phyloP scores from a whole-genome alignment of 1,140 invertebrate genomes.

The Stenopsyche tienmushanensis region DNA sequence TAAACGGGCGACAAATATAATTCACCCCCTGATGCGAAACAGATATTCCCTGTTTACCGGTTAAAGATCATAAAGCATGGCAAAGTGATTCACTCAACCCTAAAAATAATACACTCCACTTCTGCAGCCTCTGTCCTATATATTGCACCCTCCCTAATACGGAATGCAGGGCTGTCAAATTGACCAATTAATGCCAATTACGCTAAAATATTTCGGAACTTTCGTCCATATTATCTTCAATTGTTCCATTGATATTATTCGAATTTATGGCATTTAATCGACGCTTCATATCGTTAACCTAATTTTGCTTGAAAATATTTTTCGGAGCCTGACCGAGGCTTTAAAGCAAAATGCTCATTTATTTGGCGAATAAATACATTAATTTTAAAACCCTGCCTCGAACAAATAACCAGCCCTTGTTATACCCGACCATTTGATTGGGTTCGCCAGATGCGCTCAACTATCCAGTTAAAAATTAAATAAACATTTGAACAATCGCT shows the following conservation, averaged over 20 bases:
- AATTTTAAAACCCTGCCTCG: slow-evolving; percentile 21
- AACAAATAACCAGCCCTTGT: slow-evolving; percentile 26
- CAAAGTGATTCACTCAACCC: slow-evolving; percentile 35
- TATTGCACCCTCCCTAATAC: too few species aligned
- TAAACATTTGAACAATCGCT: not conserved
- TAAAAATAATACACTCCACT: slow-evolving; percentile 26
- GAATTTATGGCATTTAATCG: too few species aligned
- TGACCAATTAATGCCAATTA: too few species aligned
- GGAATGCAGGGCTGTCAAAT: too few species aligned
- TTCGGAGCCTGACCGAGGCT: not conserved
- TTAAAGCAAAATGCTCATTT: slow-evolving; percentile 22
- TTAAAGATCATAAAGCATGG: slow-evolving; percentile 32
- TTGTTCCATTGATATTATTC: too few species aligned
- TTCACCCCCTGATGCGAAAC: slow-evolving; percentile 31
- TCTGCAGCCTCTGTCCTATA: too few species aligned
- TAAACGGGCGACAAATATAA: slow-evolving; percentile 22
- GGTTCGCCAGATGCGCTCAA: slow-evolving; percentile 9
- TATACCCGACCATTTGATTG: slow-evolving; percentile 31
- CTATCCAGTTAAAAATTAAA: not conserved
- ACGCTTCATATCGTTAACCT: too few species aligned
- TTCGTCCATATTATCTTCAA: too few species aligned
- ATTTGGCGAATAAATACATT: slow-evolving; percentile 24
- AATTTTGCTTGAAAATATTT: slow-evolving; percentile 11
- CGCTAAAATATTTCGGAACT: too few species aligned
- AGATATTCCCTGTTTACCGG: slow-evolving; percentile 26